Conservation (phyloP, 2,113 vertebrate genomes). For the Cygnus atratus region DNA sequence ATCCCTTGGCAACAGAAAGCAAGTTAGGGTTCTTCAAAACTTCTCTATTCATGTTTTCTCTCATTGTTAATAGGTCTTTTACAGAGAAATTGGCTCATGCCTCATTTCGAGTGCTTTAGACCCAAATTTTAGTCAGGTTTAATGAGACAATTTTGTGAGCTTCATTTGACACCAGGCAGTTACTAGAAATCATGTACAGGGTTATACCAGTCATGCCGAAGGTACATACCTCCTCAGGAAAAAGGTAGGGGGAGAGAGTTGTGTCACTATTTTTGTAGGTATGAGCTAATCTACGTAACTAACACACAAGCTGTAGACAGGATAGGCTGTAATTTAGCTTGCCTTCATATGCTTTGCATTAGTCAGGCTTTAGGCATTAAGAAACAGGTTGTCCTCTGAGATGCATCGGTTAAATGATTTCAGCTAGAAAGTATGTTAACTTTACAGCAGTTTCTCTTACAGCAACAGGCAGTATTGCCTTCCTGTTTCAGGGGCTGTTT, state of each 20-base stretch:
- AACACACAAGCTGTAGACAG: neutral
- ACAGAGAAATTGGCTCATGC: conserved; percentile 8
- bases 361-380: neutral
- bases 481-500: neutral
- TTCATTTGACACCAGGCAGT: conserved; percentile 26
- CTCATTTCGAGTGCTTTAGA: conserved; percentile 32
- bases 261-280: neutral
- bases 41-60: conserved; percentile 16
- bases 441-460: neutral
- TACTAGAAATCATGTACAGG: neutral
- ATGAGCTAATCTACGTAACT: conserved; percentile 1
- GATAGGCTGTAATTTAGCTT: neutral
- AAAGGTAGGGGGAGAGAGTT: neutral
- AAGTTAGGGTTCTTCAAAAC: conserved; percentile 7
- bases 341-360: neutral
- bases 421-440: neutral
- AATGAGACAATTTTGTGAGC: conserved; percentile 17
- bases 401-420: neutral
- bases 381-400: neutral
- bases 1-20: conserved; percentile 33
- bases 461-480: neutral
- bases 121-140: conserved; percentile 32
- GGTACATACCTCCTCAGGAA: neutral
- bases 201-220: neutral
- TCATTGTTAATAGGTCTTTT: conserved; percentile 18